Evolutionary conservation across 2,113 vertebrate genomes (phyloP).

Genomic region (Lasiurus borealis): DNA sequence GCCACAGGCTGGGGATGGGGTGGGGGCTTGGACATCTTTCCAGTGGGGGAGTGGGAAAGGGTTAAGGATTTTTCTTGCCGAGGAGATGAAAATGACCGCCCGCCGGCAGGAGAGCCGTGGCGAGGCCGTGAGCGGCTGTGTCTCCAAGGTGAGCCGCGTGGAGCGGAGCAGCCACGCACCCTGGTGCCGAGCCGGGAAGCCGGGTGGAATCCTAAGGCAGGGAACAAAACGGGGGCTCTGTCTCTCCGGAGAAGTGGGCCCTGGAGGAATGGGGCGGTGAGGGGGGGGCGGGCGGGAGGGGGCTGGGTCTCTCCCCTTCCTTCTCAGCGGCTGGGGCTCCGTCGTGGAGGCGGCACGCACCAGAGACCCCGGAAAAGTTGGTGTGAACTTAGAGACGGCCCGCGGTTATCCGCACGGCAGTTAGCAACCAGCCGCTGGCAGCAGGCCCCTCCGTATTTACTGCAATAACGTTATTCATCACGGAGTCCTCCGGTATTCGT

Average conservation of each 20-base stretch:
- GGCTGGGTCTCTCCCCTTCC: rapidly evolving
- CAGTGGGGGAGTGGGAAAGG: conserved; percentile 64
- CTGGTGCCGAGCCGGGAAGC: neutral
- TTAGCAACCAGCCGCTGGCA: too few species aligned
- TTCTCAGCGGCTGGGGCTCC: neutral
- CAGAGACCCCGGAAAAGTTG: conserved; percentile 64
- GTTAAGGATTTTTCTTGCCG: conserved; percentile 78
- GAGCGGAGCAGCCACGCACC: neutral
- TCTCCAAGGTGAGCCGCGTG: neutral
- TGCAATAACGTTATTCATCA: conserved; percentile 73
- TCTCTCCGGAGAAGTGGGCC: neutral
- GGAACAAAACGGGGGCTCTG: neutral
- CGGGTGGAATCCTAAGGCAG: neutral
- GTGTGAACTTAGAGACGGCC: neutral
- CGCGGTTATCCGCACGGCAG: neutral
- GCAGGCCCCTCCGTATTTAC: conserved; percentile 63
- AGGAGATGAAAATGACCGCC: conserved; percentile 78
- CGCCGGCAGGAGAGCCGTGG: neutral
- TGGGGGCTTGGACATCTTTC: conserved; percentile 47
- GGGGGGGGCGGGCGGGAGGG: too few species aligned
- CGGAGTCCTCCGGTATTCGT: conserved; percentile 70
- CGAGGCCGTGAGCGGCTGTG: conserved; percentile 4
- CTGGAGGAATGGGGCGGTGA: neutral
- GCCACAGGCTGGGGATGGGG: neutral
- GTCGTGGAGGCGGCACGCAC: neutral